Conservation (phyloP, 2,888 invertebrate species). For the Sepiola atlantica region DNA sequence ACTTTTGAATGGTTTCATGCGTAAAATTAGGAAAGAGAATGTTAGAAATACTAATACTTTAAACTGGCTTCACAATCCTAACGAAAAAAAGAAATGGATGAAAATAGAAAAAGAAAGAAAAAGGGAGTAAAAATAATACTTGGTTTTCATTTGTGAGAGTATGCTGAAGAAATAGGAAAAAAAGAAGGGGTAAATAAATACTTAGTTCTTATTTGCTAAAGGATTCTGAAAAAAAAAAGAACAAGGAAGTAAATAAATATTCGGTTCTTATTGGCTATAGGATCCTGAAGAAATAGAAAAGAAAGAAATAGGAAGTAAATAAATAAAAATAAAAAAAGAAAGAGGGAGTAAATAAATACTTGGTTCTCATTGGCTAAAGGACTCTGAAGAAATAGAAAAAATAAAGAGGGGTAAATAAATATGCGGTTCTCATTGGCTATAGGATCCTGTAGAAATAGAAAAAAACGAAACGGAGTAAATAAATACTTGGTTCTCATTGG, state of each 20-base stretch:
- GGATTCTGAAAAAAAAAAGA: neutral
- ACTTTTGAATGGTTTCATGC: constrained; percentile 13
- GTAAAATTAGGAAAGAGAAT: neutral
- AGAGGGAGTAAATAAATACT: neutral
- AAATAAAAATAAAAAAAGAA: too few species aligned
- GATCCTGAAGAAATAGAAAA: too few species aligned
- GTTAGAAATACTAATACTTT: neutral
- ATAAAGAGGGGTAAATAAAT: neutral
- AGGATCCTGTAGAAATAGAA: neutral
- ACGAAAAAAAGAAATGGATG: too few species aligned
- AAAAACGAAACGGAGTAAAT: too few species aligned
- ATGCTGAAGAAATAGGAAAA: too few species aligned
- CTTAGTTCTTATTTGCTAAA: neutral
- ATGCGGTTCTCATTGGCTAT: neutral
- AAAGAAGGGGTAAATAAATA: neutral
- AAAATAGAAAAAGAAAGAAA: too few species aligned
- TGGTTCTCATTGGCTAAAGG: neutral
- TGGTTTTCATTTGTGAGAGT: too few species aligned
- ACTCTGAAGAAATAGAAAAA: neutral
- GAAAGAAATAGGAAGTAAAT: too few species aligned
- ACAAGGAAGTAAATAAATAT: neutral
- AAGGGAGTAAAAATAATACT: too few species aligned
- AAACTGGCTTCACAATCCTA: too few species aligned
- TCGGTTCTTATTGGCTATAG: neutral
- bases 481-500: too few species aligned